phyloP scores from a whole-genome alignment of 2,888 invertebrate species.

The Ctenicera cuprea region DNA sequence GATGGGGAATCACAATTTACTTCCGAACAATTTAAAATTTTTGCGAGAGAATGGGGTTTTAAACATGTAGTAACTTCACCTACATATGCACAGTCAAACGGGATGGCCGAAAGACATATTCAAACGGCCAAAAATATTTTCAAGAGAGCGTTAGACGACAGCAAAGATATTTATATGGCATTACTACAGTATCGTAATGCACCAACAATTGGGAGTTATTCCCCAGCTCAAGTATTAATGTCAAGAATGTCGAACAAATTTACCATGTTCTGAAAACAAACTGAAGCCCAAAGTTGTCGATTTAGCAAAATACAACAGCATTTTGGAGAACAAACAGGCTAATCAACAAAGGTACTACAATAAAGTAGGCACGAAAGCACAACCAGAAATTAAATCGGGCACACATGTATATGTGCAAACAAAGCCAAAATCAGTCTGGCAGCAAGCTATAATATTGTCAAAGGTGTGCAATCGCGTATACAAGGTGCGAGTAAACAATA shows the following conservation, averaged over 20 bases:
- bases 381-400: neutral
- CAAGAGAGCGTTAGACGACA: slow-evolving; percentile 26
- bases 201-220: neutral
- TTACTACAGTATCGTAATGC: slow-evolving; percentile 34
- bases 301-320: neutral
- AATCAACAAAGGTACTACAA: slow-evolving; percentile 11
- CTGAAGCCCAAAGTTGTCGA: slow-evolving; percentile 31
- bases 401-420: slow-evolving; percentile 31
- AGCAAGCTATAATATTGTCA: neutral
- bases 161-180: slow-evolving; percentile 37
- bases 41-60: slow-evolving; percentile 30
- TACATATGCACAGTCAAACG: slow-evolving; percentile 32
- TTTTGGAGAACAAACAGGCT: neutral
- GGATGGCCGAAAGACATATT: slow-evolving; percentile 22
- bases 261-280: slow-evolving; percentile 16
- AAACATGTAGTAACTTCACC: slow-evolving; percentile 29
- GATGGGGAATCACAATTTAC: slow-evolving; percentile 37
- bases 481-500: slow-evolving; percentile 14
- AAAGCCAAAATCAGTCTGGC: neutral
- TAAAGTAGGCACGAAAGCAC: neutral
- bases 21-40: slow-evolving; percentile 25
- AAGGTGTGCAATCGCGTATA: slow-evolving; percentile 11
- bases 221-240: slow-evolving; percentile 34
- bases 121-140: slow-evolving; percentile 27
- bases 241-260: slow-evolving; percentile 18